Base-by-base conservation (phyloP, 2,113 vertebrate genomes). In the Hippocampus mohnikei region DNA sequence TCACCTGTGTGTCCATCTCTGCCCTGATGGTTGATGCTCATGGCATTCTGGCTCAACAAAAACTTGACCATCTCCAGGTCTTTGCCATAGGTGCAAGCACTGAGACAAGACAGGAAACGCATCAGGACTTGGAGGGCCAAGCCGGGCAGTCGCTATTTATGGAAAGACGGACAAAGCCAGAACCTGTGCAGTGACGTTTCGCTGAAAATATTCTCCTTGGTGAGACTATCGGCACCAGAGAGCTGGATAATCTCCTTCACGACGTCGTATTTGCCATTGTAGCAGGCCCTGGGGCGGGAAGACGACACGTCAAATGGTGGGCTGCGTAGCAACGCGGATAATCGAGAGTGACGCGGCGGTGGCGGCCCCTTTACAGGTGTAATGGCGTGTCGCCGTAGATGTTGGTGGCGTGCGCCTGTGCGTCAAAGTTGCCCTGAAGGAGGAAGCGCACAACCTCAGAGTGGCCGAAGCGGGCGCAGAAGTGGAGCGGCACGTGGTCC, bases 161-260 rank as follows among this genome's bases (percentile, higher is more conserved):
- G 5, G 41, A 65, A 65, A 74, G 18, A n/a, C 6, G 27, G 10
- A 0, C 2, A 20, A 8, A 74, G 10, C 25, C 25, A 4, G 46
- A 82, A 91, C 96, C 96, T 98, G 92, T 98, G 95, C 88, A 98
- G 95, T 53, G 93, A 94, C 0, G 95, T 98, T 88, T 99, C 96
- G 44, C 97, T 99, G 91, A 98, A 97, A 80, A 98, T 98, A 40
- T 98, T 98, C 84, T 98, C 97, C 74, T 97, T 98, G 15, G 91
- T 87, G 75, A 98, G 90, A 59, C 96, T 97, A 66, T 99, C 97
- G 33, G 93, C 91, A 70, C 96, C 95, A 0, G 95, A 93, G 55
- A 94, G 83, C 78, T 95, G 93, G 44, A 98, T 84, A 0, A 99
- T 91, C 85, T 95, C 95, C 83, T 95, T 96, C 67, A 91, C 94